Conservation (phyloP, 2,113 vertebrate species). For the Sigmodon hispidus region DNA sequence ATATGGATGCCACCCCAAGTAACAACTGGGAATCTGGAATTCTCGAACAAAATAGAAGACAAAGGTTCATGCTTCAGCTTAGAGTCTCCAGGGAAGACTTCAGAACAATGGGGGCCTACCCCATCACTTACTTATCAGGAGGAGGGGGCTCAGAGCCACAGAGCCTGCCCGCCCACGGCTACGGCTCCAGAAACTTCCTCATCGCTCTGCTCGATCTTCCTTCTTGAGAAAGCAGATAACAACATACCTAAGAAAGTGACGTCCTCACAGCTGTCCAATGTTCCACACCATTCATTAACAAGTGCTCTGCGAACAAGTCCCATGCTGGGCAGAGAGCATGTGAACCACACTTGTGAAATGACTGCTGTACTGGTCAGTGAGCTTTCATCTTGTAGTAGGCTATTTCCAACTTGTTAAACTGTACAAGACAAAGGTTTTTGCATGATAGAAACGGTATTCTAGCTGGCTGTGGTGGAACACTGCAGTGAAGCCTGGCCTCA, state of each 20-base stretch:
- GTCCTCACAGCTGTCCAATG: background rate
- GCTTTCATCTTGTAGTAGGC: background rate
- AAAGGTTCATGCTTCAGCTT: background rate
- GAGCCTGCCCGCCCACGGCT: fast-evolving
- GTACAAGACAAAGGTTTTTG: conserved; percentile 16
- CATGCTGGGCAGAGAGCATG: background rate
- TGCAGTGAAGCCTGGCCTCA: no score
- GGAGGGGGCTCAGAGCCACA: background rate
- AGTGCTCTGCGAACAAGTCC: background rate
- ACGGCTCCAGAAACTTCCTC: no score
- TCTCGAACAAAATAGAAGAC: background rate
- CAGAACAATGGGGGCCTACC: background rate
- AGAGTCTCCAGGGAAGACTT: background rate
- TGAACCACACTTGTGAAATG: background rate
- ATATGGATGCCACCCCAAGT: background rate
- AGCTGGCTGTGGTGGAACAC: background rate
- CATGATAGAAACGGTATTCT: background rate
- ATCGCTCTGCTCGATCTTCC: background rate
- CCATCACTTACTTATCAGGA: background rate
- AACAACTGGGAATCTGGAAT: background rate
- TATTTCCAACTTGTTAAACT: background rate
- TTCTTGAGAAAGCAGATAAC: conserved; percentile 22
- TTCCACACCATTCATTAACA: background rate
- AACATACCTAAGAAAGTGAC: background rate
- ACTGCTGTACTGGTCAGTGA: background rate